A percentile compares a stretch with the other conserved stretches of the same genome.
phyloP scores from a whole-genome alignment of 2,797 vertebrate genomes.

The Podargus strigoides region DNA sequence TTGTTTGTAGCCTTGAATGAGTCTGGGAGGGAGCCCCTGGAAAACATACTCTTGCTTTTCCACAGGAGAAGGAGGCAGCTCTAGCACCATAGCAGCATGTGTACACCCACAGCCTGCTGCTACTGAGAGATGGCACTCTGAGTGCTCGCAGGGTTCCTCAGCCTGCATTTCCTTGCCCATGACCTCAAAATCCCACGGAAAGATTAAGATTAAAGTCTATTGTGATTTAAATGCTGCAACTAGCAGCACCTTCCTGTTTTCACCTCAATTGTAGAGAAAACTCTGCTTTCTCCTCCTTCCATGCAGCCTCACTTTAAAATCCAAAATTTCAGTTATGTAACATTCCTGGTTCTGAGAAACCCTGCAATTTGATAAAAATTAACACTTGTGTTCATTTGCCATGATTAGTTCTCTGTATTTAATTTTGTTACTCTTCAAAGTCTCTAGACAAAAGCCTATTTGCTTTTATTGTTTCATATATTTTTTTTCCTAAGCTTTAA shows the following conservation, averaged over 20 bases:
- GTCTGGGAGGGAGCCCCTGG: neutral
- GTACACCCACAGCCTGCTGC: neutral
- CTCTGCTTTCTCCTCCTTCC: neutral
- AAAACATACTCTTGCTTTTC: neutral
- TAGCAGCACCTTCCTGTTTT: neutral
- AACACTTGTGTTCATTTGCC: neutral
- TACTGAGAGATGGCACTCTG: neutral
- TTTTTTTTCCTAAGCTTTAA: neutral
- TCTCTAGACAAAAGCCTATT: neutral
- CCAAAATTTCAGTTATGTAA: neutral
- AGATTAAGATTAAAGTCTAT: neutral
- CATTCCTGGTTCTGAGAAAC: neutral
- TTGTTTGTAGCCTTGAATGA: neutral
- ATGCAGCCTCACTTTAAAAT: neutral
- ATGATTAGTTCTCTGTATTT: neutral
- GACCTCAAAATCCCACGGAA: neutral
- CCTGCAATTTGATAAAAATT: neutral
- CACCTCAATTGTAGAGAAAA: neutral
- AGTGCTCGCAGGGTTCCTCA: neutral
- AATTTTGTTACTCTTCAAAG: neutral
- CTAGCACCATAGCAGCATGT: neutral
- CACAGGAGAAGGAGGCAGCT: neutral
- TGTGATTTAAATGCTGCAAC: neutral
- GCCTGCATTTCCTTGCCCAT: neutral
- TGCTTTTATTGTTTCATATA: neutral